Evolutionary conservation across 2,797 vertebrate species (phyloP).

Genomic region (Megaceryle alcyon): DNA sequence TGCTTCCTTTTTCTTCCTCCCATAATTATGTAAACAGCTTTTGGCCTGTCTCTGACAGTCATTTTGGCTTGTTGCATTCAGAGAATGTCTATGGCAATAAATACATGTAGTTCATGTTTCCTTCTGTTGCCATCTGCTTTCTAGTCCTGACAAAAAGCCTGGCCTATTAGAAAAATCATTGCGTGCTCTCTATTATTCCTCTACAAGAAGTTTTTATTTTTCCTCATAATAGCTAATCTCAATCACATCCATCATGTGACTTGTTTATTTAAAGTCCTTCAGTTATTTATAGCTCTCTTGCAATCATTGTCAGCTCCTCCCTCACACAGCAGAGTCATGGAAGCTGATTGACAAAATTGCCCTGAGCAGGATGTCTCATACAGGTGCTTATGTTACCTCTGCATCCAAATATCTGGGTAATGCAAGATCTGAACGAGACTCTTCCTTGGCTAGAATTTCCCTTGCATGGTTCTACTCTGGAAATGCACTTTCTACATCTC

Average conservation of each 20-base stretch:
- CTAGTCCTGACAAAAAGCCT: constrained; percentile 16
- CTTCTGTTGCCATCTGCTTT: constrained; percentile 26
- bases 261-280: constrained; percentile 41
- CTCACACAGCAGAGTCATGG: constrained; percentile 25
- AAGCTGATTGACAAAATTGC: constrained; percentile 26
- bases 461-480: not conserved
- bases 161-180: not conserved
- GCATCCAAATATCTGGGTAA: not conserved
- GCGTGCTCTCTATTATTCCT: not conserved
- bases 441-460: not conserved
- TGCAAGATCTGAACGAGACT: not conserved
- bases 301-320: constrained; percentile 33
- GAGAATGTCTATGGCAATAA: not conserved
- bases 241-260: not conserved
- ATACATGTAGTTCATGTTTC: not conserved
- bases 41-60: not conserved
- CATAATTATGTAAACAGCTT: constrained; percentile 6
- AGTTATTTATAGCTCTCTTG: constrained; percentile 66
- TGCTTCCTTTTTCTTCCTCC: constrained; percentile 11
- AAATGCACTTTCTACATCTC: not conserved
- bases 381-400: not conserved
- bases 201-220: not conserved
- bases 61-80: not conserved
- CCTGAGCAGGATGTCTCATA: not conserved
- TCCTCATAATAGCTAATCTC: not conserved